Percentiles rank a stretch among this genome's conserved stretches.
phyloP scores from a whole-genome alignment of 2,113 vertebrate species.

The Anser cygnoides region DNA sequence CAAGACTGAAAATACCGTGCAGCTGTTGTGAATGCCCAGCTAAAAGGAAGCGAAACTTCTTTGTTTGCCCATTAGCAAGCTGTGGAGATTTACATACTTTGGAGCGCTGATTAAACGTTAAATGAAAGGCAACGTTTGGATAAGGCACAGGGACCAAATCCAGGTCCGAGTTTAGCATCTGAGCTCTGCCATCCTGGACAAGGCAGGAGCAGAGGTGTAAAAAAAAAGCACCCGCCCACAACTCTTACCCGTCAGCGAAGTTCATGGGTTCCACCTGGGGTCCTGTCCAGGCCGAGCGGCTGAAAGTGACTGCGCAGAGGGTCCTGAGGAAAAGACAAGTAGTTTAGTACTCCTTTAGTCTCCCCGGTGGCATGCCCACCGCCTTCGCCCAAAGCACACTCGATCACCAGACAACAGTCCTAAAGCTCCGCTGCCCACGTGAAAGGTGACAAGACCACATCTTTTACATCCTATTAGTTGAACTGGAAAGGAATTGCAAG shows the following conservation, averaged over 20 bases:
- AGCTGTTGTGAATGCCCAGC: not conserved
- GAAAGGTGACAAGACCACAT: rapidly evolving
- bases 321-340: not conserved
- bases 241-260: constrained; percentile 46
- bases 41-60: not conserved
- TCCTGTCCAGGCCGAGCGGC: not conserved
- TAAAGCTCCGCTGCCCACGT: rapidly evolving
- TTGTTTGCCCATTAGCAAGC: not conserved
- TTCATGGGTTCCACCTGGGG: constrained; percentile 60
- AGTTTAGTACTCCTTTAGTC: not conserved
- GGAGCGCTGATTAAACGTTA: rapidly evolving
- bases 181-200: not conserved
- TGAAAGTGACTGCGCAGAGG: not conserved
- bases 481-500: not conserved
- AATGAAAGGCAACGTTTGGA: not conserved
- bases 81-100: not conserved
- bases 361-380: rapidly evolving
- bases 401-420: rapidly evolving
- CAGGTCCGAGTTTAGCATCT: rapidly evolving
- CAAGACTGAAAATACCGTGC: rapidly evolving
- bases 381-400: not conserved
- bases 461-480: rapidly evolving
- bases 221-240: not conserved
- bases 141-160: not conserved
- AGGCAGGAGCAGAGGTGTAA: not conserved